Evolutionary conservation across 2,797 vertebrate species (phyloP), one percentile per base, ranked within the genome.

Genomic region (Sarcoramphus papa): DNA sequence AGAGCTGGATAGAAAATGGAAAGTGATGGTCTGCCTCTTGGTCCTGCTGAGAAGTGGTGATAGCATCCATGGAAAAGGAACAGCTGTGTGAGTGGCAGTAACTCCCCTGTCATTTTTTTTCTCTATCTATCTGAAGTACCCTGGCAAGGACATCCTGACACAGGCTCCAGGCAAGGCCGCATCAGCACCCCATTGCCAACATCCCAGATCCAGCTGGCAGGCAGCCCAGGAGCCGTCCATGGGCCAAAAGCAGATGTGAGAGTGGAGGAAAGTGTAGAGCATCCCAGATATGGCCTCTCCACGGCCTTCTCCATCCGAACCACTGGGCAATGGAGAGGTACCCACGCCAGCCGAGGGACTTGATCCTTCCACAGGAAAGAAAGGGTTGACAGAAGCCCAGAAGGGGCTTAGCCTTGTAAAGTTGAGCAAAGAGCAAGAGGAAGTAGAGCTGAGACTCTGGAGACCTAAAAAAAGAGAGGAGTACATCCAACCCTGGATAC

Each of bases 271-370:
- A 62, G 13, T 57, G 25, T 59, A 47, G 41, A 82, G 8, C 2
- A 1, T 16, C 31, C 37, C 17, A 4, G 35, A 23, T 37, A 4
- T 0, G 10, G 22, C 17, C 5, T 14, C 33, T 51, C 13, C 60
- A 24, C 28, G 64, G 8, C 35, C 16, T 75, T 53, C 48, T 51
- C 33, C 23, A 35, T 22, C 54, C 62, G 47, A 73, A 62, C 7
- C 31, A 47, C 28, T 7, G 20, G 31, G 23, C 35, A 24, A 8
- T 2, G 11, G 23, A 41, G 31, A 30, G 12, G 3, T 21, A 68
- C 15, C 4, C 37, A 31, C 7, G 7, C 4, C 48, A 75, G 7
- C 25, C 9, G 3, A 17, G 31, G 43, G 14, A 18, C 23, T 33
- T 7, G 7, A 65, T 63, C 35, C 62, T 73, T 54, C 20, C 7